These are phyloP conservation scores for Zosterops lateralis DNA, from an alignment of 2,113 vertebrate species.

Conservation along the genomic window DNA sequence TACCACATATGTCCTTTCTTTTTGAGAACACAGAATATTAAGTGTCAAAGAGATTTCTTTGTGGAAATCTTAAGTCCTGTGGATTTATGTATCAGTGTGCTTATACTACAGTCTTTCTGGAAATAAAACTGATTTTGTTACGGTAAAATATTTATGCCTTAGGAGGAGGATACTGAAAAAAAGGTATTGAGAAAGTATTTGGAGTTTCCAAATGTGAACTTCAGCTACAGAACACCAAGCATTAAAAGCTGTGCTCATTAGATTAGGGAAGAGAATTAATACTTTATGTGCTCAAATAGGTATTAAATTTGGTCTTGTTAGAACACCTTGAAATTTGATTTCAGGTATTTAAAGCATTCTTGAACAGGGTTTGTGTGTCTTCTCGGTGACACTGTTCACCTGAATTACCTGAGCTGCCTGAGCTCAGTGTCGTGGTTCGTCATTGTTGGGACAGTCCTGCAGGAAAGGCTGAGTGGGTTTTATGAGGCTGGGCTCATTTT, in stretches of 20 bases:
- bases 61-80: not conserved
- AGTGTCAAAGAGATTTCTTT: not conserved
- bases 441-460: too few relatives aligned
- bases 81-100: not conserved
- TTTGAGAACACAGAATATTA: not conserved
- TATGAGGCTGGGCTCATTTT: not conserved
- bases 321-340: not conserved
- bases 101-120: not conserved
- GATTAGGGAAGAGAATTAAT: not conserved
- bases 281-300: not conserved
- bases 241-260: not conserved
- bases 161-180: not conserved
- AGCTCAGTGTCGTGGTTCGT: not conserved
- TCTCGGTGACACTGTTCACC: not conserved
- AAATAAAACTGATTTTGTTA: not conserved
- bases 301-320: not conserved
- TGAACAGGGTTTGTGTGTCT: not conserved
- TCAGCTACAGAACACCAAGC: fast-evolving
- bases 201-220: not conserved
- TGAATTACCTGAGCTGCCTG: not conserved
- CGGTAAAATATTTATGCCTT: not conserved
- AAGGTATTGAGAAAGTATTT: not conserved
- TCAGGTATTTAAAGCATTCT: not conserved
- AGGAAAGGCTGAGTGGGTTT: not conserved
- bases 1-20: not conserved